A percentile compares a stretch with the other conserved stretches of the same genome.
Evolutionary conservation across 2,113 vertebrate species (phyloP).

Genomic region (Anarhynchus alexandrinus): DNA sequence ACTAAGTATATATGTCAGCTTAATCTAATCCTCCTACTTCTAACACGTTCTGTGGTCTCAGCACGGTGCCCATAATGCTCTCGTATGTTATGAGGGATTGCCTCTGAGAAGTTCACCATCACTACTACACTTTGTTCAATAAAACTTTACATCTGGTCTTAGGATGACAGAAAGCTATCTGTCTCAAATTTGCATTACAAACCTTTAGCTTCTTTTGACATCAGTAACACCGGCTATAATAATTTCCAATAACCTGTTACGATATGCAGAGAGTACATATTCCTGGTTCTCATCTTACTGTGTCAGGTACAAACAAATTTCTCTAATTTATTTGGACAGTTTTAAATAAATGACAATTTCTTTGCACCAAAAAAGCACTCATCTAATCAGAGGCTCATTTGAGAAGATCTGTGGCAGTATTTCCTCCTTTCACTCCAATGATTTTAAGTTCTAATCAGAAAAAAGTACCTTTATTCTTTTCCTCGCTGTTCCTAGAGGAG

Average conservation of each 20-base stretch:
- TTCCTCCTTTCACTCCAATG: neutral
- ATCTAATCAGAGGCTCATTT: constrained; percentile 19
- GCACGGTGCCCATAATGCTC: constrained; percentile 52
- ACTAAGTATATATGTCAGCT: constrained; percentile 70
- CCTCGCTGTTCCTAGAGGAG: neutral
- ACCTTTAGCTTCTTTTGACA: constrained; percentile 61
- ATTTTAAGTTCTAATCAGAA: neutral
- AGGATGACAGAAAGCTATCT: constrained; percentile 62
- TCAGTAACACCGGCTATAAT: neutral
- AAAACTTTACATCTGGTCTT: constrained; percentile 60
- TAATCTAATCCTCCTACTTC: constrained; percentile 66
- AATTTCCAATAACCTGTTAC: constrained; percentile 45
- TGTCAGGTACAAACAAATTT: constrained; percentile 15
- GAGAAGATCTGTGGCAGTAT: neutral
- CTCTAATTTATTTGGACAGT: neutral
- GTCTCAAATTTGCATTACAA: constrained; percentile 68
- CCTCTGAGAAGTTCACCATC: constrained; percentile 53
- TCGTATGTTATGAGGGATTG: constrained; percentile 52
- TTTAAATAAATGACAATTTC: neutral
- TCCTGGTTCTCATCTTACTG: neutral
- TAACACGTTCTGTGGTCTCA: constrained; percentile 45
- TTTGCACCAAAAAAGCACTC: constrained; percentile 1
- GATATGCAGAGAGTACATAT: neutral
- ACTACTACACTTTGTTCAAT: constrained; percentile 40
- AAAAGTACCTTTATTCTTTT: neutral